Evolutionary conservation across 2,797 vertebrate genomes (phyloP), one percentile per base, ranked within the genome.

Genomic region (Acipenser transmontanus): DNA sequence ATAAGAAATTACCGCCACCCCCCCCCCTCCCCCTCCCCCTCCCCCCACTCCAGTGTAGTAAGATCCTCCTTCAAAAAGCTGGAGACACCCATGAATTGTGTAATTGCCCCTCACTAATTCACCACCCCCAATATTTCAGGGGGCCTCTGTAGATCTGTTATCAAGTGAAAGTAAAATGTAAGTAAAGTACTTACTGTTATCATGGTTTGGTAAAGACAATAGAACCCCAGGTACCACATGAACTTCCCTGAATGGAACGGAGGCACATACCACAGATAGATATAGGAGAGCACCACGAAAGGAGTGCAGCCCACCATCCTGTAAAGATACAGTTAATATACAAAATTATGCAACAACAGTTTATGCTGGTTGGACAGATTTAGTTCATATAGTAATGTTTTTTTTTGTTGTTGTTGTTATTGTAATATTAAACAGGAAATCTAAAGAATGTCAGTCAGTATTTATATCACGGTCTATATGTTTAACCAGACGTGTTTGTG

Each of bases 221-320:
- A 94, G 87, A 97, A 97, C 62, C 78, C 82, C 2, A 90, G 80
- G 71, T 97, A 97, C 97, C 97, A 99, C 10, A 91, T 66, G 77
- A 94, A 92, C 67, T 86, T 91, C 70, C 91, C 88, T 0, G 66
- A 84, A 72, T 75, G 68, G 78, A 97, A 94, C 0, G 93, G 90
- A 54, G 96, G 95, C 68, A 95, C 89, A 64, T 93, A 97, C 97
- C 97, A 99, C 79, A 98, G 89, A 76, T 93, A 93, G 87, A 98
- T 93, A 82, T 98, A 99, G 69, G 94, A 92, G 59, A 93, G 71
- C 63, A 94, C 78, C 1, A 90, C 82, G 76, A 98, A 95, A 0
- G 97, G 97, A 7, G 88, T 92, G 77, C 91, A 95, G 48, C 94
- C 93, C 79, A 98, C 78, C 80, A 96, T 92, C 97, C 97, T 99